These are phyloP conservation scores for Sciurus carolinensis DNA, from an alignment of 2,797 vertebrate genomes.

Conservation along the genomic window DNA sequence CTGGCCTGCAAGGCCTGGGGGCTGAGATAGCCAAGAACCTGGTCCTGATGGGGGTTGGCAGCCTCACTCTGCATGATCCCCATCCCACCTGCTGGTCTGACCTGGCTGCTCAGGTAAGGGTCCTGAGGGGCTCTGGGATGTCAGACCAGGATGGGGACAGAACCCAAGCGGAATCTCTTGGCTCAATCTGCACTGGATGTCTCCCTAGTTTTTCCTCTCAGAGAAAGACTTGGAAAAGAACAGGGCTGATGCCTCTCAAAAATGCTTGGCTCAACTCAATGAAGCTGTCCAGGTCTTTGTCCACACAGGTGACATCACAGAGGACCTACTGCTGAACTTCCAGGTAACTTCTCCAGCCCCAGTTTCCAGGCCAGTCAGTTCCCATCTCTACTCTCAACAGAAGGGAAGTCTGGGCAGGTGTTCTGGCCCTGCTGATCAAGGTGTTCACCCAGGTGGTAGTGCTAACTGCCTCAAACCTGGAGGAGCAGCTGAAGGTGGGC, in stretches of 20 bases:
- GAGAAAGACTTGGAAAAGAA: constrained; percentile 91
- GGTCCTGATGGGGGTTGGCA: constrained; percentile 93
- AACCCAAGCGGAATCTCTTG: background rate
- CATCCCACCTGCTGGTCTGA: constrained; percentile 87
- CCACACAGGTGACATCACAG: constrained; percentile 85
- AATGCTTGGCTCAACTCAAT: constrained; percentile 91
- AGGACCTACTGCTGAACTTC: constrained; percentile 90
- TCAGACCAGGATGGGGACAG: background rate
- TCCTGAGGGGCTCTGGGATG: background rate
- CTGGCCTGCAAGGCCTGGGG: constrained; percentile 94
- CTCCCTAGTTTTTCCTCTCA: constrained; percentile 92
- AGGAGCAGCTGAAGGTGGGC: constrained; percentile 92
- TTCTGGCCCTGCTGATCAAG: constrained; percentile 8
- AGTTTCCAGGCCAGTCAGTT: background rate
- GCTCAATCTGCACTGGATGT: background rate
- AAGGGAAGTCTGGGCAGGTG: background rate
- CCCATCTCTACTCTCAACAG: too few relatives aligned
- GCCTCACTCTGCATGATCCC: constrained; percentile 94
- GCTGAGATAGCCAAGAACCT: constrained; percentile 95
- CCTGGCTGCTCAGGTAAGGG: constrained; percentile 93
- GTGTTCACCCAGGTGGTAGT: constrained; percentile 93
- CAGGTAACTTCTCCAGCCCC: constrained; percentile 87
- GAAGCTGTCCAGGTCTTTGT: constrained; percentile 87
- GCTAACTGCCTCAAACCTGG: constrained; percentile 92
- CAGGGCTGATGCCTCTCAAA: constrained; percentile 90